Base-by-base conservation (phyloP, 2,113 vertebrate genomes). In the Xenus cinereus region DNA sequence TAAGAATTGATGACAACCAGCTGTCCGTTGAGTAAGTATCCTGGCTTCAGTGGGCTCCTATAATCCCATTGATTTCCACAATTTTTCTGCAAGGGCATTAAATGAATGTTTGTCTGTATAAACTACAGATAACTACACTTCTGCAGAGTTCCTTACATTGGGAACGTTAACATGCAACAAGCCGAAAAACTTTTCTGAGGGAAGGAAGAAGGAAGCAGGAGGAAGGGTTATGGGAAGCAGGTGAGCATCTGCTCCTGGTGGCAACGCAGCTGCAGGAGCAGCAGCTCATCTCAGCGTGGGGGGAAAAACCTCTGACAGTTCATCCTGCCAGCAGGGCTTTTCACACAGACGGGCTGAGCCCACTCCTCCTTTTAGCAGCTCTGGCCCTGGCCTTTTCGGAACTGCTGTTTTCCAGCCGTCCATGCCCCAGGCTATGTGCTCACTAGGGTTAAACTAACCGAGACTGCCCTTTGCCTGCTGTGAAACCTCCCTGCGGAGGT, bases 361-460 rank as follows among this genome's bases (percentile, higher is more conserved):
- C 1, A 2, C 6, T 39, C 17, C 43, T 86, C 46, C 2, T 50
- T 37, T 43, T 3, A 35, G 13, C 74, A 72, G 60, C 46, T 59
- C 56, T 56, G 66, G 11, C n/a, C 56, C 8, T 45, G 75, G 51
- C 30, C 21, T 48, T 53, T 15, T 14, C 43, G 30, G 54, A 60
- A n/a, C 35, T 20, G 54, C 0, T 0, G 12, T 62, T 30, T 53
- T 71, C 18, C 46, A 75, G 41, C 21, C 1, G 0, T 10, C 0
- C 0, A 17, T 68, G 43, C 62, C 32, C 8, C 39, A n/a, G 32
- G 59, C 53, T 30, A 2, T 4, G 14, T 6, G 11, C 3, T 73
- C 37, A 9, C 19, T 1, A 4, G n/a, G 27, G 28, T 1, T 27
- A 39, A 75, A 66, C 60, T 19, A 5, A 9, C 3, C 7, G 14